A percentile compares a stretch with the other conserved stretches of the same genome.
These are phyloP conservation scores for Hirtodrosophila alboralis DNA, from an alignment of 2,888 invertebrate genomes.

Conservation along the genomic window DNA sequence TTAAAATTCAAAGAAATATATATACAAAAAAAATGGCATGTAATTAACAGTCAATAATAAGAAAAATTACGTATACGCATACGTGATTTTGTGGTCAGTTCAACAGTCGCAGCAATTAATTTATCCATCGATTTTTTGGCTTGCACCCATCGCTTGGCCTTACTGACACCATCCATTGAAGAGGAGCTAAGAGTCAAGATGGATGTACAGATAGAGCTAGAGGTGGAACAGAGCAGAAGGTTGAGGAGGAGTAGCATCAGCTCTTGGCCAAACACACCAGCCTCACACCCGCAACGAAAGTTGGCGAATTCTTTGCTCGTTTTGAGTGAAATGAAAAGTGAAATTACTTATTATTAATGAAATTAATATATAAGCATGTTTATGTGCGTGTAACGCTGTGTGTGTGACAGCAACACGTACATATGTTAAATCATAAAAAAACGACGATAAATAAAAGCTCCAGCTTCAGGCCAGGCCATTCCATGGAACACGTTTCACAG, in stretches of 20 bases:
- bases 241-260: too few species aligned
- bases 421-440: slow-evolving; percentile 76
- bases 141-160: slow-evolving; percentile 28
- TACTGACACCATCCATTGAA: slow-evolving; percentile 7
- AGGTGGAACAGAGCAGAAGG: slow-evolving; percentile 13
- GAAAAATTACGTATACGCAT: slow-evolving; percentile 73
- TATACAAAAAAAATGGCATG: slow-evolving; percentile 62
- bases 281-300: slow-evolving; percentile 75
- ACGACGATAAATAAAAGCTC: slow-evolving; percentile 65
- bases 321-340: slow-evolving; percentile 75
- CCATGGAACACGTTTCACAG: slow-evolving; percentile 71
- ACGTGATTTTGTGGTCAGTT: slow-evolving; percentile 35
- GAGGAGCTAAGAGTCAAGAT: background rate
- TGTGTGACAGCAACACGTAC: slow-evolving; percentile 71
- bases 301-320: slow-evolving; percentile 67
- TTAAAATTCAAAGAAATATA: too few species aligned
- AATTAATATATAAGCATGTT: slow-evolving; percentile 74
- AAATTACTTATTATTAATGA: slow-evolving; percentile 79
- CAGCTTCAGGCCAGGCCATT: slow-evolving; percentile 44
- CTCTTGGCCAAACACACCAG: too few species aligned
- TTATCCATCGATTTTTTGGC: slow-evolving; percentile 64
- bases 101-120: slow-evolving; percentile 64
- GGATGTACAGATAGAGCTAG: background rate
- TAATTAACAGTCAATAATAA: slow-evolving; percentile 72
- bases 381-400: slow-evolving; percentile 45